phyloP scores from a whole-genome alignment of 2,797 vertebrate genomes.

The Argya squamiceps region DNA sequence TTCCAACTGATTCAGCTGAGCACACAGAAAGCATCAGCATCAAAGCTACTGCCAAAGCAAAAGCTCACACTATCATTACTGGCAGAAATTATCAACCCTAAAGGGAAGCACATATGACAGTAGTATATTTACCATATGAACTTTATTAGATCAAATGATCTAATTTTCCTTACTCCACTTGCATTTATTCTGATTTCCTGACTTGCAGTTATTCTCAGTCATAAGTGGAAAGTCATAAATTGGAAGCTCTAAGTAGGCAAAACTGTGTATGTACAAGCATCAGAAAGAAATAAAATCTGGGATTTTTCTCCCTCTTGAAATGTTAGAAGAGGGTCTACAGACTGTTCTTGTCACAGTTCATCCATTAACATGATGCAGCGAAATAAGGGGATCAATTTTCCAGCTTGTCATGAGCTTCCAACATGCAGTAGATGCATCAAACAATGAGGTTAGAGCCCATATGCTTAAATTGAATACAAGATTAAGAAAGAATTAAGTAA shows the following conservation, averaged over 20 bases:
- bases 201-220: neutral
- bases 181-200: neutral
- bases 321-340: neutral
- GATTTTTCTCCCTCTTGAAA: neutral
- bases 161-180: neutral
- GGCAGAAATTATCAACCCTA: neutral
- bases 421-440: constrained; percentile 58
- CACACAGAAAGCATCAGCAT: neutral
- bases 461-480: constrained; percentile 62
- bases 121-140: neutral
- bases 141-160: neutral
- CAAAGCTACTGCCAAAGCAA: neutral
- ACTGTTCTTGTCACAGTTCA: neutral
- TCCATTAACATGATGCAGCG: neutral
- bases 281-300: neutral
- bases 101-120: neutral
- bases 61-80: neutral
- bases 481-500: constrained; percentile 20
- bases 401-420: constrained; percentile 37
- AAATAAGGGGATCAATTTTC: neutral
- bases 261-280: neutral
- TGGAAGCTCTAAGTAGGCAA: neutral
- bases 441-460: constrained; percentile 26
- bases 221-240: neutral
- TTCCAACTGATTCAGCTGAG: neutral